A percentile compares a stretch with the other conserved stretches of the same genome.
Evolutionary conservation across 1,140 invertebrate species (phyloP).

Genomic region (Diprion similis): DNA sequence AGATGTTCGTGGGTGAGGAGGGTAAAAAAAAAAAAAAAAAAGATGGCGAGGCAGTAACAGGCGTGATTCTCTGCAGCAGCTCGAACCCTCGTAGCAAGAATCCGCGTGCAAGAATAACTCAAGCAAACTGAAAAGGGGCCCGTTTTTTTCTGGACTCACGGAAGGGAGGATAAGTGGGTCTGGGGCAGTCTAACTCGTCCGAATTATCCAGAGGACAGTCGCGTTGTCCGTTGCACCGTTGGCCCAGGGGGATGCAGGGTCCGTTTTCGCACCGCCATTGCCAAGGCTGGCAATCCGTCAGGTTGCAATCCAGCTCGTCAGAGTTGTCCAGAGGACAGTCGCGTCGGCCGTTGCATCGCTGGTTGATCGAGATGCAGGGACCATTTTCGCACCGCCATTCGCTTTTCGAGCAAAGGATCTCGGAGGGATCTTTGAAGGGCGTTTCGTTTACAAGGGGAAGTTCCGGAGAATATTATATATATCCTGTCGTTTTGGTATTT

Average conservation of each 20-base stretch:
- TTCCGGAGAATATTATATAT: no score
- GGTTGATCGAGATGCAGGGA: slow-evolving; percentile 64
- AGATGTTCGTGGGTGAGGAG: no score
- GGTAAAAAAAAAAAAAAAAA: no score
- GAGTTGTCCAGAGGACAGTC: slow-evolving; percentile 71
- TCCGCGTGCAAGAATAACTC: neutral
- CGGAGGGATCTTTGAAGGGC: neutral
- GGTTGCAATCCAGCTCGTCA: slow-evolving; percentile 30
- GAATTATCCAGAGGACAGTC: slow-evolving; percentile 73
- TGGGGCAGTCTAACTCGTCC: slow-evolving; percentile 72
- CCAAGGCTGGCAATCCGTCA: slow-evolving; percentile 42
- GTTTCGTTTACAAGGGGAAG: no score
- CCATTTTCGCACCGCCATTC: slow-evolving; percentile 71
- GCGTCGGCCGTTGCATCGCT: slow-evolving; percentile 67
- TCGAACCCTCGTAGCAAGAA: no score
- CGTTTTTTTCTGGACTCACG: slow-evolving; percentile 33
- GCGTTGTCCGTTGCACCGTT: slow-evolving; percentile 67
- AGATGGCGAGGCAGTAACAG: no score
- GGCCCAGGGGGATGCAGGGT: slow-evolving; percentile 65
- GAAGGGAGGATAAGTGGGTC: slow-evolving; percentile 36
- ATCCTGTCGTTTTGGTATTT: no score
- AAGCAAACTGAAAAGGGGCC: neutral
- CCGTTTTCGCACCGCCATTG: slow-evolving; percentile 71
- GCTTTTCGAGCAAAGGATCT: slow-evolving; percentile 37
- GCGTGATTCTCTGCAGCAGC: no score